Evolutionary conservation across 2,113 vertebrate genomes (phyloP), one percentile per base, ranked within the genome.

Genomic region (Sakesphorus luctuosus): DNA sequence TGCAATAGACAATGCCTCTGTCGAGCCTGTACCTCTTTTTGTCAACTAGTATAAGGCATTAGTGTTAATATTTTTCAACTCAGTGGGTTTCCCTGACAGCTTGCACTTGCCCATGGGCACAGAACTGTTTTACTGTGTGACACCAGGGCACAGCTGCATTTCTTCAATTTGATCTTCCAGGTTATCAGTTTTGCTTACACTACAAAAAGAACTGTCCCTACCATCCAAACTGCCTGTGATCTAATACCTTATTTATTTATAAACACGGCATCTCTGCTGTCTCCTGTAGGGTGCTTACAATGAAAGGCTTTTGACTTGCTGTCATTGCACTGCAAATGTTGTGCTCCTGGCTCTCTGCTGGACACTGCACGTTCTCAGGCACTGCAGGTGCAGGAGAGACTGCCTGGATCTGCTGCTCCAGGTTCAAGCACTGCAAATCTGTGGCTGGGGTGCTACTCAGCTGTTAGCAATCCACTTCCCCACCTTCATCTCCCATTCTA

Each of bases 231-330:
- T 1, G 1, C 72, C 62, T 75, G 52, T 52, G 81, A 68, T 36
- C 44, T 68, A 84, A 68, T 13, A 55, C 18, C 23, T 63, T 46
- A 66, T 58, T 92, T 81, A 84, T 23, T 94, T 80, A 84, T 20
- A 91, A 77, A 89, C 25, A 69, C 0, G 0, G 24, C 31, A 80
- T 28, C 24, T 46, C 47, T 31, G 40, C 13, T 67, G 50, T 13
- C 65, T 73, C 56, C 73, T 68, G 62, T 66, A 78, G 65, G 56
- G 18, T 63, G 33, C 52, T 87, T 59, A 44, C 8, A 93, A 84
- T 18, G 43, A 72, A 78, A 84, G 35, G 73, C 33, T 84, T 83
- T 49, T 66, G 68, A 58, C 59, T 75, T 67, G 40, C 49, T 71
- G 2, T 49, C 50, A 25, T 2, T 26, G 63, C 56, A 29, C 8